Evolutionary conservation across 2,888 invertebrate genomes (phyloP), one percentile per base, ranked within the genome.

Genomic region (Folsomia candida): DNA sequence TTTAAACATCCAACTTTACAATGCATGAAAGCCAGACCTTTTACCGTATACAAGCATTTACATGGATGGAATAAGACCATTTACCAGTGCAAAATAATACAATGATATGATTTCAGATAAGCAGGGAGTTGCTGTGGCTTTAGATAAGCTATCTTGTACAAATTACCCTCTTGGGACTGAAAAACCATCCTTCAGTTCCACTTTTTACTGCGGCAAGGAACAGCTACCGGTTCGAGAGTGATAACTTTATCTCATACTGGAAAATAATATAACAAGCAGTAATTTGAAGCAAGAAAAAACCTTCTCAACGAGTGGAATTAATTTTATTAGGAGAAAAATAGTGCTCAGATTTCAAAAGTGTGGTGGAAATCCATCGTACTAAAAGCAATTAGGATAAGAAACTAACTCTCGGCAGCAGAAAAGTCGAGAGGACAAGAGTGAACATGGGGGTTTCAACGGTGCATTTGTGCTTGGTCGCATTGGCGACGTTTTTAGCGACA

Each of bases 181-280:
- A 61, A 61, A 61, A 61, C 61, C 61, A 26, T 61, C 61, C 11
- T 61, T 61, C 61, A 61, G 61, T 61, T 27, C 61, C 61, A 61
- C 61, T 54, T 54, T 54, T 54, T 20, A 54, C 54, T 18, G 18
- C 22, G 54, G 14, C 37, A 37, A 37, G 37, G 14, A 37, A 37
- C 4, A 37, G 6, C 37, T 37, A 9, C 14, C 37, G 37, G 14
- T 37, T 37, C 14, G 37, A n/a, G n/a, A n/a, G n/a, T n/a, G n/a
- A n/a, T n/a, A n/a, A n/a, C n/a, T n/a, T n/a, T n/a, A n/a, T n/a
- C n/a, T n/a, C n/a, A n/a, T n/a, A n/a, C n/a, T n/a, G n/a, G n/a
- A n/a, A n/a, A n/a, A n/a, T n/a, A n/a, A n/a, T n/a, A n/a, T n/a
- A n/a, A n/a, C n/a, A n/a, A n/a, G n/a, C n/a, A n/a, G n/a, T n/a